Base-by-base conservation (phyloP, 2,797 vertebrate genomes). In the Xiphorhynchus erythropygius region DNA sequence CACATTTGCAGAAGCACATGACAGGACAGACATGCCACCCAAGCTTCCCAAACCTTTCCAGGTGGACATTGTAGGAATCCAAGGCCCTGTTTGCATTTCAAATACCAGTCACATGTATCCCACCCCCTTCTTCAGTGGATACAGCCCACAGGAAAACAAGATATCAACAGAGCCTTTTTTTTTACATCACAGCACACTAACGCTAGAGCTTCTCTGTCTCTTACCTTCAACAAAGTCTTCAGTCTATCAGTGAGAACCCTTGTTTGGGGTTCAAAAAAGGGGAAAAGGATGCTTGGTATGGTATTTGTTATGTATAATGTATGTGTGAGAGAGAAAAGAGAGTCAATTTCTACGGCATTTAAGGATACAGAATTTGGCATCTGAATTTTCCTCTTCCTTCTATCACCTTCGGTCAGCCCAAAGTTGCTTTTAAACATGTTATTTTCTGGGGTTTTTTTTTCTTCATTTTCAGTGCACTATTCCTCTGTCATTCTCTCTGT, bases 21-120 rank as follows among this genome's bases (percentile, higher is more conserved):
- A 41, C 0, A 0, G 19, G 28, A 56, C 25, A 68, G 10, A 64
- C 1, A 11, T 5, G 22, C 25, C 64, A 81, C 42, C 2, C 27
- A 83, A 52, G 22, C 28, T 65, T 73, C 69, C 33, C 35, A 65
- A 78, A 73, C 5, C 18, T 39, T 73, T 55, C 55, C 44, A 42
- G 14, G 30, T 14, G 24, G 23, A 27, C 4, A 3, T 21, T 15
- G 1, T 18, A 70, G 39, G 10, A 87, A 71, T 27, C 35, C 59
- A 87, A 10, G 4, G 18, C 46, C n/a, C 14, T n/a, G 18, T 59
- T 83, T 76, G 23, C n/a, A 23, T 47, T 87, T 77, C 49, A 76
- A 81, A 80, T 12, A 33, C 32, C 0, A 0, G 10, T 18, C 8
- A 13, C 4, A 11, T 18, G 33, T 23, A 86, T 39, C 18, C 35